These are phyloP conservation scores for Anseranas semipalmata DNA, from an alignment of 2,113 vertebrate genomes.

Conservation along the genomic window DNA sequence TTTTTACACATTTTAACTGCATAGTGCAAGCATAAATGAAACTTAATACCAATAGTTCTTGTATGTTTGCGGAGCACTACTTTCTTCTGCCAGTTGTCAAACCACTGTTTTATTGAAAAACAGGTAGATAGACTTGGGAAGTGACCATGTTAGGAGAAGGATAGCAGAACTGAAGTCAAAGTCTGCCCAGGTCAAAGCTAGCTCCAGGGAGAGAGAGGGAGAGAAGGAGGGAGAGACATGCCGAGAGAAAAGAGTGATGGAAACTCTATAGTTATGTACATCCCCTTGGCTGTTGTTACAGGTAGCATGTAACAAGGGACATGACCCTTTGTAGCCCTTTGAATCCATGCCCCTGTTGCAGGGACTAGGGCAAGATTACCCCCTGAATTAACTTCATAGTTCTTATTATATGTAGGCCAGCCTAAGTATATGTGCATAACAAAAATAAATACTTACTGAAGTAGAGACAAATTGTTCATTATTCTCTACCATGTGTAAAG, in stretches of 20 bases:
- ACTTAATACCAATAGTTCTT: neutral
- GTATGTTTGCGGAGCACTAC: neutral
- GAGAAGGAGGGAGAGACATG: neutral
- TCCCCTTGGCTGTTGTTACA: neutral
- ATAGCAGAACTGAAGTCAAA: neutral
- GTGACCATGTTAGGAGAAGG: neutral
- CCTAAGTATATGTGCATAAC: neutral
- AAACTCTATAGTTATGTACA: neutral
- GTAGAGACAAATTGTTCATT: neutral
- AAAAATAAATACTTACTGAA: neutral
- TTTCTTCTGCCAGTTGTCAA: neutral
- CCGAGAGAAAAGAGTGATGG: neutral
- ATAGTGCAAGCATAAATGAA: neutral
- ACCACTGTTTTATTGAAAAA: neutral
- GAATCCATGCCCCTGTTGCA: neutral
- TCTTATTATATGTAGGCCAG: neutral
- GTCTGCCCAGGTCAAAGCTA: neutral
- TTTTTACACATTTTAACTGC: neutral
- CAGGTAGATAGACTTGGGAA: neutral
- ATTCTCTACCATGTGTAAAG: neutral
- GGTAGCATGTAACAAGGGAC: rapidly evolving
- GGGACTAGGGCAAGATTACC: neutral
- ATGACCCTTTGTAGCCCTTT: neutral
- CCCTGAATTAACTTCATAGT: neutral
- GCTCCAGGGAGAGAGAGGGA: neutral